phyloP scores from a whole-genome alignment of 2,797 vertebrate species.

The Trichosurus vulpecula region DNA sequence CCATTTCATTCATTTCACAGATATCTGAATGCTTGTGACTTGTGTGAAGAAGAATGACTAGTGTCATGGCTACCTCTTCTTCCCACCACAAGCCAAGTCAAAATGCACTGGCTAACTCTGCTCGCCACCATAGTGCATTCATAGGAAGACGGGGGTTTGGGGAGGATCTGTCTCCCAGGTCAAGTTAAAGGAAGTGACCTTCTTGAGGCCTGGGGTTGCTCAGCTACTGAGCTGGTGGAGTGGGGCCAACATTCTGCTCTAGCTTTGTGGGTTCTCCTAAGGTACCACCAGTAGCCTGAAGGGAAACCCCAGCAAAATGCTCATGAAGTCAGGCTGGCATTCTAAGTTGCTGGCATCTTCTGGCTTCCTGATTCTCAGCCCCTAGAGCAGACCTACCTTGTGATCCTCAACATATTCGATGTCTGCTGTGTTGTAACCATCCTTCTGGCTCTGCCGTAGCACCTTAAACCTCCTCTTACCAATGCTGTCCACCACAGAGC shows the following conservation, averaged over 20 bases:
- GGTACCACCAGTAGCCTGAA: not conserved
- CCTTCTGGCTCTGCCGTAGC: conserved; percentile 86
- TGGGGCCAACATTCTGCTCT: not conserved
- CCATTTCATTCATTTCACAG: conserved; percentile 31
- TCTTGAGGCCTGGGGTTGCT: conserved; percentile 18
- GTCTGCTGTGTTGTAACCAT: conserved; percentile 89
- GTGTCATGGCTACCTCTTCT: conserved; percentile 25
- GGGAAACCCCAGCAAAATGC: conserved; percentile 37
- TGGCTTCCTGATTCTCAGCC: conserved; percentile 43
- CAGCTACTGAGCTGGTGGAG: conserved; percentile 10
- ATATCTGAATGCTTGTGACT: conserved; percentile 33
- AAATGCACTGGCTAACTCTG: conserved; percentile 42
- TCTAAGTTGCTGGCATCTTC: not conserved
- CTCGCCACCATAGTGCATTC: not conserved
- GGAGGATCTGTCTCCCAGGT: conserved; percentile 19
- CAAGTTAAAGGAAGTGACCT: not conserved
- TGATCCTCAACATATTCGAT: conserved; percentile 90
- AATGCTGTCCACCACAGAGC: conserved; percentile 89
- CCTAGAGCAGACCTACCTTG: conserved; percentile 78
- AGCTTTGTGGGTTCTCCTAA: not conserved
- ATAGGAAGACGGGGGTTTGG: not conserved
- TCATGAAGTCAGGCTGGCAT: conserved; percentile 26
- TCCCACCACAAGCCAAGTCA: conserved; percentile 24
- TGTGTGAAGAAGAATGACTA: conserved; percentile 23
- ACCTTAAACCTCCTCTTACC: conserved; percentile 89